Conservation (phyloP, 1,140 invertebrate species). For the Saccostrea glomerata region DNA sequence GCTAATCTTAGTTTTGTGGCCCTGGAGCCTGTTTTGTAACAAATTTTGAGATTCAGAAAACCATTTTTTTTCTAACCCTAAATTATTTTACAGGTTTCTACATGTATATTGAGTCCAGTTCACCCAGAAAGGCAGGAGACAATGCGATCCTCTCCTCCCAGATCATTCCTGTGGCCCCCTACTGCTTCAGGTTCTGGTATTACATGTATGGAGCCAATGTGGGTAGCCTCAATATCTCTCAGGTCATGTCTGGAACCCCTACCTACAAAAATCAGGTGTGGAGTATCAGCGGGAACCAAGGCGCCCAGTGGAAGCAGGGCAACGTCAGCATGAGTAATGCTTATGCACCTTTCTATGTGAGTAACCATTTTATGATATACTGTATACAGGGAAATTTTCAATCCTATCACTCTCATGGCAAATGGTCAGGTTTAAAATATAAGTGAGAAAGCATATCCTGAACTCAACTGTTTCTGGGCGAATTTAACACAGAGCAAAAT, state of each 20-base stretch:
- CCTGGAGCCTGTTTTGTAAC: no score
- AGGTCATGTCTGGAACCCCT: constrained; percentile 38
- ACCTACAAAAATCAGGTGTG: constrained; percentile 52
- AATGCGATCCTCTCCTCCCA: constrained; percentile 67
- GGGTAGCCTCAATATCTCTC: constrained; percentile 65
- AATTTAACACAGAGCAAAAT: no score
- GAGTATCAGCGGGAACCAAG: constrained; percentile 67
- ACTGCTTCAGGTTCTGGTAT: constrained; percentile 75
- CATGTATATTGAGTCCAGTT: constrained; percentile 87
- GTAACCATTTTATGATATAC: not conserved
- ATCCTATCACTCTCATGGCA: no score
- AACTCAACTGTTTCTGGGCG: no score
- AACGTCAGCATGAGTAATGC: constrained; percentile 61
- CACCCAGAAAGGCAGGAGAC: constrained; percentile 83
- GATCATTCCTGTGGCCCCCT: constrained; percentile 48
- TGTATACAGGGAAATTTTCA: no score
- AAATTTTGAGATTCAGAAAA: no score
- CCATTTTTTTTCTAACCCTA: not conserved
- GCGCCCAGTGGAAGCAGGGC: constrained; percentile 67
- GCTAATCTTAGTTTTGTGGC: no score
- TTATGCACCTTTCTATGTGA: constrained; percentile 60
- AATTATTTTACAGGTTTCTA: constrained; percentile 83
- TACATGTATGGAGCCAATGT: constrained; percentile 75
- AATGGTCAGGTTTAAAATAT: no score
- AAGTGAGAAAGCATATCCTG: no score